Evolutionary conservation across 2,113 vertebrate genomes (phyloP).

Genomic region (Cyprinodon brontotheroides): DNA sequence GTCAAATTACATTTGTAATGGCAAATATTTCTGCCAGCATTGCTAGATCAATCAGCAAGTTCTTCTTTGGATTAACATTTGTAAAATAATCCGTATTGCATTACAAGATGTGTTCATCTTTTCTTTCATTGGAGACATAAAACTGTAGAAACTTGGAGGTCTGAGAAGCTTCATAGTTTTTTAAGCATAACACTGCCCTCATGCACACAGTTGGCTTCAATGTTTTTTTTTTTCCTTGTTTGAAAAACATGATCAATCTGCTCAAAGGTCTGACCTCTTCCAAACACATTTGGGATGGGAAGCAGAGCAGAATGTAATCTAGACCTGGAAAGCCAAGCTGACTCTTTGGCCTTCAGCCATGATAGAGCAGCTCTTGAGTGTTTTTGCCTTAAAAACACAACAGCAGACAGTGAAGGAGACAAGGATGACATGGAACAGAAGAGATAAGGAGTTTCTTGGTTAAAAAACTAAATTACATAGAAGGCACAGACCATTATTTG

Average conservation of each 20-base stretch:
- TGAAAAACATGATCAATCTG: background rate
- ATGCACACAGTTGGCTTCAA: background rate
- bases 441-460: conserved; percentile 34
- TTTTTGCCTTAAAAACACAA: conserved; percentile 5
- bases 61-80: no score
- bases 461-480: conserved; percentile 40
- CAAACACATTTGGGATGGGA: background rate
- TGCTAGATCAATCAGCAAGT: no score
- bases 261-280: background rate
- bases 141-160: background rate
- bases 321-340: background rate
- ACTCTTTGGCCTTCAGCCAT: background rate
- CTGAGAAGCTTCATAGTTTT: background rate
- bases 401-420: conserved; percentile 1
- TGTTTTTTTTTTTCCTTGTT: background rate
- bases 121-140: background rate
- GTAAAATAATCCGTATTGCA: no score
- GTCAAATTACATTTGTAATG: no score
- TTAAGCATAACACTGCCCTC: background rate
- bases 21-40: no score
- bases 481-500: conserved; percentile 53
- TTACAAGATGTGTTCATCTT: background rate
- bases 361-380: background rate
- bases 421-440: conserved; percentile 24
- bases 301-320: background rate